Percentiles rank a stretch among this genome's conserved stretches.
phyloP scores from a whole-genome alignment of 1,140 invertebrate species.

The Physella acuta region DNA sequence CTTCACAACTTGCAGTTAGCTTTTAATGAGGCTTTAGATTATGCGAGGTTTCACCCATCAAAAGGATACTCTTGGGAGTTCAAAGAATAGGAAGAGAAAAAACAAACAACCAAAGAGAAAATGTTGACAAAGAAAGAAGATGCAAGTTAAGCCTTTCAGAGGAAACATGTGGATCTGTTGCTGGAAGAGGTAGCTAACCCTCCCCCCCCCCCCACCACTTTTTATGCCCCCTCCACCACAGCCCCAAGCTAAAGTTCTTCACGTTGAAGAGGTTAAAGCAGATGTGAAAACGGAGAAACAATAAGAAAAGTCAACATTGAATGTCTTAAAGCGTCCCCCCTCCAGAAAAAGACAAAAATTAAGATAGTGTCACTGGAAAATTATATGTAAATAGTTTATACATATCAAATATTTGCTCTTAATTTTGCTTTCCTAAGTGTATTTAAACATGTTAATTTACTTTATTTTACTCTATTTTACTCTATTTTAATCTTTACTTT shows the following conservation, averaged over 20 bases:
- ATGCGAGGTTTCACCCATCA: constrained; percentile 90
- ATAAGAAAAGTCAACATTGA: constrained; percentile 40
- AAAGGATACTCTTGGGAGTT: constrained; percentile 98
- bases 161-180: constrained; percentile 89
- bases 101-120: constrained; percentile 46
- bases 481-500: no score
- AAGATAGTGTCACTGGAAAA: no score
- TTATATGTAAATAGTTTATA: no score
- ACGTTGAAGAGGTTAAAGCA: constrained; percentile 63
- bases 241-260: constrained; percentile 52
- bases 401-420: no score
- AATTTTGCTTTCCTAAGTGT: no score
- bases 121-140: constrained; percentile 72
- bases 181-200: constrained; percentile 84
- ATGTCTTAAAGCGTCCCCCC: constrained; percentile 73
- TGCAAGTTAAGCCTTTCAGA: constrained; percentile 87
- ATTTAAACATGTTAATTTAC: no score
- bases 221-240: constrained; percentile 62
- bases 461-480: no score
- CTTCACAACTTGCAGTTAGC: constrained; percentile 89
- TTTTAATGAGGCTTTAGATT: constrained; percentile 88
- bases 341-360: constrained; percentile 81
- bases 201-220: constrained; percentile 82
- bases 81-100: constrained; percentile 67
- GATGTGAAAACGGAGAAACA: constrained; percentile 47